These are phyloP conservation scores for Isurus oxyrinchus DNA, from an alignment of 2,113 vertebrate species.

Conservation along the genomic window DNA sequence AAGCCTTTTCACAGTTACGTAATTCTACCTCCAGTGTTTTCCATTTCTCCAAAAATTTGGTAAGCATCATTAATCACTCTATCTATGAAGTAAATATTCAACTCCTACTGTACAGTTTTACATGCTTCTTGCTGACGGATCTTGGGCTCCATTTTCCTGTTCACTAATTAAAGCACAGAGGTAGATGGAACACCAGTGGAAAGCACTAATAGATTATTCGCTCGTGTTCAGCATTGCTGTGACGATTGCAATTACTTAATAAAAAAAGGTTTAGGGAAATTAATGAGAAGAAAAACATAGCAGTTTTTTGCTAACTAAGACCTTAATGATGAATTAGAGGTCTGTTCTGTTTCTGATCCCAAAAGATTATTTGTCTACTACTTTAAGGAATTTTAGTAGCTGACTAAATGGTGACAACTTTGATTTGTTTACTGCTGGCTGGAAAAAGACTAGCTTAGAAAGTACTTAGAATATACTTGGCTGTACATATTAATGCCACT, in stretches of 20 bases:
- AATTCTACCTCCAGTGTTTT: conserved; percentile 22
- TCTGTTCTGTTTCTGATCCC: background rate
- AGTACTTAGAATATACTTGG: background rate
- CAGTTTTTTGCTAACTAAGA: background rate
- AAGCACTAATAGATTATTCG: background rate
- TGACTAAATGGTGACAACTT: background rate
- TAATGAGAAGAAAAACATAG: background rate
- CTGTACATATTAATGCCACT: background rate
- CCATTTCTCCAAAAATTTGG: background rate
- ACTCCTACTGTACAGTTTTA: background rate
- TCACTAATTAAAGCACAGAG: background rate
- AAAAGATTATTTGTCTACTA: background rate
- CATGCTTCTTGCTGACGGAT: background rate
- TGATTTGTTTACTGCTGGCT: conserved; percentile 10
- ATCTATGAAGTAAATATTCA: background rate
- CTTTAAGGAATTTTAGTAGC: background rate
- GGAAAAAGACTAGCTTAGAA: background rate
- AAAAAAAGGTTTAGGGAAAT: background rate
- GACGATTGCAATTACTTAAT: background rate
- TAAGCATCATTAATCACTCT: conserved; percentile 21
- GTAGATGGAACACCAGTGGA: background rate
- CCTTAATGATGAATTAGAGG: background rate
- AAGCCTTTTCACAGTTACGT: background rate
- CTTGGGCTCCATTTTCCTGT: background rate
- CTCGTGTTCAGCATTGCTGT: background rate